Evolutionary conservation across 2,113 vertebrate genomes (phyloP).

Genomic region (Aegotheles bennettii): DNA sequence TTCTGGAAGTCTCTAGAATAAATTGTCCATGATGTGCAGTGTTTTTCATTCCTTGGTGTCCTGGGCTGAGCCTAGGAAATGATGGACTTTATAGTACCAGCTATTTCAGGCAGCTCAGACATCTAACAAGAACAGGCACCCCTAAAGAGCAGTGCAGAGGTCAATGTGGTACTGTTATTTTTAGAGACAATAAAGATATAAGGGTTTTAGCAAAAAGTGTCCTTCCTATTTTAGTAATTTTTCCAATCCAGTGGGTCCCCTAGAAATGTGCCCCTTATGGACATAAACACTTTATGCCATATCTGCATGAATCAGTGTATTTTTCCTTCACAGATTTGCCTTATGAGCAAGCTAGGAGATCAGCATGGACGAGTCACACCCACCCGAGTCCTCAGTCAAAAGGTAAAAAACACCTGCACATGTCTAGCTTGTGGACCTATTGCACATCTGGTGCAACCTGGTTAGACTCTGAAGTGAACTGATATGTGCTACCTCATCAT

Average conservation of each 20-base stretch:
- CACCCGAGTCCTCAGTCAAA: slow-evolving; percentile 79
- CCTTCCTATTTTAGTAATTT: background rate
- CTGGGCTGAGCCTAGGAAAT: background rate
- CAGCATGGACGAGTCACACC: slow-evolving; percentile 81
- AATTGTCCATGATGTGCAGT: background rate
- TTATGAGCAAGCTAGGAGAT: slow-evolving; percentile 83
- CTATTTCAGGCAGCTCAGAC: background rate
- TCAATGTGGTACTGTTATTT: background rate
- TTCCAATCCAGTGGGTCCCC: background rate
- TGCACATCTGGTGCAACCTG: background rate
- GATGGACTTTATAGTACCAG: rapidly evolving
- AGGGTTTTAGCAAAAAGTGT: background rate
- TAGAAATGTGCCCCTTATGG: background rate
- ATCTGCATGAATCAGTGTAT: background rate
- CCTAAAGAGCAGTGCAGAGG: background rate
- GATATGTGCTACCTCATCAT: background rate
- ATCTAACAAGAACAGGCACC: background rate
- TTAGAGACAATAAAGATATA: background rate
- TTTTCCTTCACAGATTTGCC: slow-evolving; percentile 77
- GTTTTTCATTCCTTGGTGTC: background rate
- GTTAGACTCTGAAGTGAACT: background rate
- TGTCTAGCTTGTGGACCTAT: background rate
- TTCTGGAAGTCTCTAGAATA: background rate
- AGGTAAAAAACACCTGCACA: slow-evolving; percentile 64
- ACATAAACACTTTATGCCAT: background rate